Percentiles rank a stretch among this genome's conserved stretches.
Evolutionary conservation across 30 jellyfish, hydroid and myxozoan species (phyloP).

Genomic region (Chrysaora quinquecirrha): DNA sequence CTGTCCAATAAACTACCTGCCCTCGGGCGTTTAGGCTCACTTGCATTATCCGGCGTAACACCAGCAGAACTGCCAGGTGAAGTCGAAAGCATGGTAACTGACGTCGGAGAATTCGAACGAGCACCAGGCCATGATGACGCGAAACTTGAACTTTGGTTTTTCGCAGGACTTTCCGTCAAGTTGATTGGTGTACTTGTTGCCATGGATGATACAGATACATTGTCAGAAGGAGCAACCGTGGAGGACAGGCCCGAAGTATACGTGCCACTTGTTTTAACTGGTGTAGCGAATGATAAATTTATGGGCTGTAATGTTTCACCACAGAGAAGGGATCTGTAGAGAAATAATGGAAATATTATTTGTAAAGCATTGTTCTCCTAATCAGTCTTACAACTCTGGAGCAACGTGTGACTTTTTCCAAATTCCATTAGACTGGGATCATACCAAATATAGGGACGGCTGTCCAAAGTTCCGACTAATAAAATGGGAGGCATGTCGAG

Average conservation of each 20-base stretch:
- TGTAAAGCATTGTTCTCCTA: no score
- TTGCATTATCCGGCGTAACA: constrained; percentile 83
- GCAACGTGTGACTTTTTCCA: no score
- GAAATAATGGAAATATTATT: background rate
- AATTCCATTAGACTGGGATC: no score
- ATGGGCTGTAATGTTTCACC: constrained; percentile 80
- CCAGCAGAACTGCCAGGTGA: constrained; percentile 95
- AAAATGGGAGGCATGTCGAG: no score
- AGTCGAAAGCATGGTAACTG: constrained; percentile 70
- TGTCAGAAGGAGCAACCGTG: constrained; percentile 36
- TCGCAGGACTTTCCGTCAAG: constrained; percentile 62
- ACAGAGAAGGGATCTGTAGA: constrained; percentile 72
- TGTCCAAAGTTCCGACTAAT: no score
- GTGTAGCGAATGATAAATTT: constrained; percentile 56
- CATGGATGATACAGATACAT: constrained; percentile 60
- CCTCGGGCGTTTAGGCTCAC: constrained; percentile 84
- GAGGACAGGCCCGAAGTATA: constrained; percentile 28
- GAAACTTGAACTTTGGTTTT: constrained; percentile 39
- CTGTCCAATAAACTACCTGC: constrained; percentile 92
- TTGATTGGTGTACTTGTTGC: constrained; percentile 96
- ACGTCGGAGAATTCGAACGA: constrained; percentile 67
- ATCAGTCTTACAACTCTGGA: no score
- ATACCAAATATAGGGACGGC: no score
- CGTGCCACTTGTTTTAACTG: constrained; percentile 47
- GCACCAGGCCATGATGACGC: constrained; percentile 99